Evolutionary conservation across 2,888 invertebrate species (phyloP).

Genomic region (Sisyra nigra): DNA sequence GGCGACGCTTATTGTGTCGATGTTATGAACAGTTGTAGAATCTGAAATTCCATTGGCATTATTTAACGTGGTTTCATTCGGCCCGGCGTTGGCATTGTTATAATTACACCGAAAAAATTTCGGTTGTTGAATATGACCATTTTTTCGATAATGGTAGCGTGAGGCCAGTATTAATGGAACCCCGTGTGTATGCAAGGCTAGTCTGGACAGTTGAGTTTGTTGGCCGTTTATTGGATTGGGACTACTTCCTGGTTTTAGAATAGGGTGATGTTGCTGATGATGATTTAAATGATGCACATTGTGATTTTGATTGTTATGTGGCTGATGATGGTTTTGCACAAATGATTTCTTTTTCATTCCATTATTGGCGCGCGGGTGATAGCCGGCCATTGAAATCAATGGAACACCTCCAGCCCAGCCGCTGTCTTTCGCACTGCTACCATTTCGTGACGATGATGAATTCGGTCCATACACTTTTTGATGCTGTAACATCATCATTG

Average conservation of each 20-base stretch:
- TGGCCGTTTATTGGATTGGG: slow-evolving; percentile 13
- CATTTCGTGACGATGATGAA: slow-evolving; percentile 10
- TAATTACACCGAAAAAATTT: slow-evolving; percentile 19
- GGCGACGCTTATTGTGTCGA: slow-evolving; percentile 54
- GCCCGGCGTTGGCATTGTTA: slow-evolving; percentile 19
- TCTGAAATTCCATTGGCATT: not conserved
- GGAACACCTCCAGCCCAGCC: slow-evolving; percentile 65
- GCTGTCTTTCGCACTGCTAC: slow-evolving; percentile 32
- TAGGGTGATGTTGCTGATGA: too few relatives aligned
- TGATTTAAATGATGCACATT: too few relatives aligned
- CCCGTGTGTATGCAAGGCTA: slow-evolving; percentile 72
- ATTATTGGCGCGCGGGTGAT: slow-evolving; percentile 27
- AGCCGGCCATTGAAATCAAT: slow-evolving; percentile 60
- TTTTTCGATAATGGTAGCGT: slow-evolving; percentile 29
- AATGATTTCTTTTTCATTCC: slow-evolving; percentile 15
- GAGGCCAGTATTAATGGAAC: slow-evolving; percentile 66
- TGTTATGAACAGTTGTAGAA: slow-evolving; percentile 17
- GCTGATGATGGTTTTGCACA: slow-evolving; percentile 8
- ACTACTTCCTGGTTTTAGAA: too few relatives aligned
- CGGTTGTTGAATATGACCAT: slow-evolving; percentile 13
- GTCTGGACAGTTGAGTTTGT: slow-evolving; percentile 44
- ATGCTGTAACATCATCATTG: slow-evolving; percentile 13
- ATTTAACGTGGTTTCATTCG: slow-evolving; percentile 10
- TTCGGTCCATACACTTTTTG: slow-evolving; percentile 5
- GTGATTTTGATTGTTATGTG: slow-evolving; percentile 1